A percentile compares a stretch with the other conserved stretches of the same genome.
Conservation (phyloP, 2,888 invertebrate genomes). For the Caenorhabditis becei region DNA sequence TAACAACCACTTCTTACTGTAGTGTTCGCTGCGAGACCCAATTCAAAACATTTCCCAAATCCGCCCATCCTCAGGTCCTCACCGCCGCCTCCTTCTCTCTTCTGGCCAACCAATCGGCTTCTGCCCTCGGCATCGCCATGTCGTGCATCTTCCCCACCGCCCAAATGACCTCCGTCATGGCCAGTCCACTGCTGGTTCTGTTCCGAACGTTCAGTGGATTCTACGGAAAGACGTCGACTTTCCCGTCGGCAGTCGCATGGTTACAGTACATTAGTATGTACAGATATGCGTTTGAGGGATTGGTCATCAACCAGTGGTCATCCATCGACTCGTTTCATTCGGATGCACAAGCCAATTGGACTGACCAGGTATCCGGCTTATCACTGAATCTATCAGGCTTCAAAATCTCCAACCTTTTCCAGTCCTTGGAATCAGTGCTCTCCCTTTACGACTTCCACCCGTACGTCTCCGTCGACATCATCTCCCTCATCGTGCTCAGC, state of each 20-base stretch:
- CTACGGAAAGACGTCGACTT: conserved; percentile 74
- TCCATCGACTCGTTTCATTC: conserved; percentile 49
- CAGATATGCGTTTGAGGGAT: conserved; percentile 83
- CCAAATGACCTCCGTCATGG: conserved; percentile 59
- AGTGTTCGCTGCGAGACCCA: too few species aligned
- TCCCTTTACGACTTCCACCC: not conserved
- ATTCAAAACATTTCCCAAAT: too few species aligned
- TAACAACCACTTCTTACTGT: too few species aligned
- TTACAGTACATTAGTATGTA: conserved; percentile 69
- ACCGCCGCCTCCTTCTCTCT: conserved; percentile 21
- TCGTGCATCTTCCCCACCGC: conserved; percentile 58
- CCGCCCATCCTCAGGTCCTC: conserved; percentile 24
- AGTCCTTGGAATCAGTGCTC: too few species aligned
- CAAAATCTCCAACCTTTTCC: not conserved
- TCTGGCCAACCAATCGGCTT: conserved; percentile 43
- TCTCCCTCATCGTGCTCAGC: conserved; percentile 51
- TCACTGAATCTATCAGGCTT: not conserved
- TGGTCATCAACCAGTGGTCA: conserved; percentile 69
- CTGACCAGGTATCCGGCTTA: not conserved
- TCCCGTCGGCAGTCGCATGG: conserved; percentile 78
- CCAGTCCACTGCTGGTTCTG: conserved; percentile 77
- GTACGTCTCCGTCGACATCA: conserved; percentile 60
- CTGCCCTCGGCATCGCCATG: conserved; percentile 55
- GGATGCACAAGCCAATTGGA: conserved; percentile 7
- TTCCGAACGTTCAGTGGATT: conserved; percentile 79